These are phyloP conservation scores for Turnix velox DNA, from an alignment of 2,113 vertebrate species.

Conservation along the genomic window DNA sequence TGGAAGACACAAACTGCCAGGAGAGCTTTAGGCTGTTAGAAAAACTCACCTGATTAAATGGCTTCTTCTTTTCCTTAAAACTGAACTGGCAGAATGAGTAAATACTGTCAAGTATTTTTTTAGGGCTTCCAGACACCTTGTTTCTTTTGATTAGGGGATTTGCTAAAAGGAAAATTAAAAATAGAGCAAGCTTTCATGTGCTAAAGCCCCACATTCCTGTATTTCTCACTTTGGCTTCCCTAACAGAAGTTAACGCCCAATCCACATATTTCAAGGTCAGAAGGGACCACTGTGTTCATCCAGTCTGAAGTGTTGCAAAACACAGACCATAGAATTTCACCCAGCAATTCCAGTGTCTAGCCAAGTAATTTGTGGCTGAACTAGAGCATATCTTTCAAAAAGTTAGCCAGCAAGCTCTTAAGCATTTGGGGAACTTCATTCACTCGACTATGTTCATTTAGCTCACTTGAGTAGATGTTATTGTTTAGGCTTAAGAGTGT, in stretches of 20 bases:
- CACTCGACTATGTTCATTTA: neutral
- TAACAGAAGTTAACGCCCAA: neutral
- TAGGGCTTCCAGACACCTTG: neutral
- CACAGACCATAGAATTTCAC: conserved; percentile 23
- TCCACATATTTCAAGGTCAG: conserved; percentile 7
- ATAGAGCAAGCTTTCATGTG: neutral
- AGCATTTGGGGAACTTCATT: neutral
- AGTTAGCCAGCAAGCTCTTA: conserved; percentile 4
- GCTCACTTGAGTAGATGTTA: neutral
- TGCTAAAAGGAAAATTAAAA: neutral
- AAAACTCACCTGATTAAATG: neutral
- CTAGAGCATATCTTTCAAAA: neutral
- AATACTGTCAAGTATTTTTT: neutral
- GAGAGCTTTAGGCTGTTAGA: neutral
- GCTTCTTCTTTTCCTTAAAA: neutral
- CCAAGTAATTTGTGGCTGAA: conserved; percentile 52
- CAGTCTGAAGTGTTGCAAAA: neutral
- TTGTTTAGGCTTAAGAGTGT: neutral
- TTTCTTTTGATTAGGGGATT: neutral
- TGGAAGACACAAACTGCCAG: neutral
- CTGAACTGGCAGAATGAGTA: neutral
- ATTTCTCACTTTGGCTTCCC: neutral
- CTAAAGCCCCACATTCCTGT: neutral
- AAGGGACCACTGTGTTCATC: neutral
- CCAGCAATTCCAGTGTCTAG: conserved; percentile 40